Conservation (phyloP, 2,113 vertebrate genomes). For the Eubucco bourcierii region DNA sequence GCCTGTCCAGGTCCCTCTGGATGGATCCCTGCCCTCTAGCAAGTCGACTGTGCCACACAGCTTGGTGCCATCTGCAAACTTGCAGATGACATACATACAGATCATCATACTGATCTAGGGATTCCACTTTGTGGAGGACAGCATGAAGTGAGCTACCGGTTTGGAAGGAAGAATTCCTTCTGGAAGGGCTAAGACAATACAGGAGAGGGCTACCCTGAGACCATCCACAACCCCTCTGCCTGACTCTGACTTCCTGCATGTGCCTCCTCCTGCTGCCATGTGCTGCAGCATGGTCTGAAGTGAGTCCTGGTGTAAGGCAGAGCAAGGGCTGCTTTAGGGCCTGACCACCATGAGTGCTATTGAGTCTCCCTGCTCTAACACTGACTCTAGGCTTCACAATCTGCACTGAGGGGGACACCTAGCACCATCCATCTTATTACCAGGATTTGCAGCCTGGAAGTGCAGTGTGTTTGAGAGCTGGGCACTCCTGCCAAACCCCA, state of each 20-base stretch:
- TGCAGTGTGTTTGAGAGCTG: neutral
- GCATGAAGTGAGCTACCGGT: neutral
- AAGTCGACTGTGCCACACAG: no score
- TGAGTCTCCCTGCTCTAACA: neutral
- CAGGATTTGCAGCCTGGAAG: neutral
- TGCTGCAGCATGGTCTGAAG: neutral
- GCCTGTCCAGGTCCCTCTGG: no score
- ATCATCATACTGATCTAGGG: neutral
- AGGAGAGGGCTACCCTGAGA: neutral
- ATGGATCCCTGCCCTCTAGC: no score
- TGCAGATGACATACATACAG: no score
- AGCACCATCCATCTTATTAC: neutral
- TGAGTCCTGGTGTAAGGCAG: neutral
- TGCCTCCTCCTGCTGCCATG: neutral
- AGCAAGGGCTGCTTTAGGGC: neutral
- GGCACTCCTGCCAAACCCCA: neutral
- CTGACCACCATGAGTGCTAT: neutral
- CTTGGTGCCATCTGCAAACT: no score
- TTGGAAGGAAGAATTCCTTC: neutral
- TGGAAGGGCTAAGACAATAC: neutral
- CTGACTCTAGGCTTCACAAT: neutral
- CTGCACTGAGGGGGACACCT: accelerated
- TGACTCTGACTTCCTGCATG: neutral
- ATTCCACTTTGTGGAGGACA: neutral
- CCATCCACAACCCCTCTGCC: neutral